Evolutionary conservation across 2,888 invertebrate genomes (phyloP).

Genomic region (Pteria penguin): DNA sequence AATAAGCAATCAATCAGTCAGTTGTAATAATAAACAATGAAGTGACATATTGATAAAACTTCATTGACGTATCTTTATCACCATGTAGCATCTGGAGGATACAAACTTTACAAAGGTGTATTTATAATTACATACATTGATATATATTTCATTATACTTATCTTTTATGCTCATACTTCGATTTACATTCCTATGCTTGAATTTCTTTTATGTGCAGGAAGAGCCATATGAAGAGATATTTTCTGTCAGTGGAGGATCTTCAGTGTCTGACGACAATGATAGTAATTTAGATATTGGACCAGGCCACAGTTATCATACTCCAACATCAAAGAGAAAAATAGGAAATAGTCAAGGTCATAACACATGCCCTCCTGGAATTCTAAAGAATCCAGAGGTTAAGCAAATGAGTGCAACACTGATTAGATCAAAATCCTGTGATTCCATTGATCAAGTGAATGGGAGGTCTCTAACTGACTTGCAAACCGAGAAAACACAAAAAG

Average conservation of each 20-base stretch:
- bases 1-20: too few species aligned
- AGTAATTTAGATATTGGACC: conserved; percentile 32
- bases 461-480: conserved; percentile 36
- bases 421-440: conserved; percentile 54
- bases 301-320: not conserved
- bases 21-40: too few species aligned
- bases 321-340: conserved; percentile 1
- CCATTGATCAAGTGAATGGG: conserved; percentile 50
- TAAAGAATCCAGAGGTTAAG: conserved; percentile 31
- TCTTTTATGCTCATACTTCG: too few species aligned
- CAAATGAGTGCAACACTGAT: conserved; percentile 2
- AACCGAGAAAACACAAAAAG: conserved; percentile 27
- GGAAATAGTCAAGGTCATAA: not conserved
- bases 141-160: too few species aligned
- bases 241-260: conserved; percentile 66
- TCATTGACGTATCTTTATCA: too few species aligned
- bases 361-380: conserved; percentile 34
- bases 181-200: too few species aligned
- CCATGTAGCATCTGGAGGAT: too few species aligned
- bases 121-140: too few species aligned
- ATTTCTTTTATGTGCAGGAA: conserved; percentile 54
- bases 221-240: conserved; percentile 69
- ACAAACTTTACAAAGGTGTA: too few species aligned
- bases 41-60: too few species aligned
- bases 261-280: conserved; percentile 59